Evolutionary conservation across 2,113 vertebrate species (phyloP).

Genomic region (Pimephales promelas): DNA sequence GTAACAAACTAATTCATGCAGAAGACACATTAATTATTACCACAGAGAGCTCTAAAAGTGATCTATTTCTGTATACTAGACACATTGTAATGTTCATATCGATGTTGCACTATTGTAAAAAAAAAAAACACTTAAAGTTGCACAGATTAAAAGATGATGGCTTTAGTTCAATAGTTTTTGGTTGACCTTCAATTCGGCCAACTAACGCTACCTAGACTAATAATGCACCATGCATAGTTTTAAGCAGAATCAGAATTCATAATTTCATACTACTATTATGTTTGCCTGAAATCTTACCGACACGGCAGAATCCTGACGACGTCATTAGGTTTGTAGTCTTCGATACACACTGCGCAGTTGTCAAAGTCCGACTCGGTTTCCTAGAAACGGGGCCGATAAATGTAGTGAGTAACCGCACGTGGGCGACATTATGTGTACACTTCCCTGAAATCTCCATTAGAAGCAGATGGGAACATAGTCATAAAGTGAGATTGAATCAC

Average conservation of each 20-base stretch:
- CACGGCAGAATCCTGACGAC: constrained; percentile 94
- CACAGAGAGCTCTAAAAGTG: neutral
- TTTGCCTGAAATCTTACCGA: constrained; percentile 73
- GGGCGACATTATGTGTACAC: neutral
- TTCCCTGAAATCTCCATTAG: neutral
- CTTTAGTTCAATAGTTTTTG: neutral
- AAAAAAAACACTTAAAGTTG: neutral
- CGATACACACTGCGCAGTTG: constrained; percentile 98
- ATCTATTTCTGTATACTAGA: neutral
- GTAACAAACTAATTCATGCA: too few species aligned
- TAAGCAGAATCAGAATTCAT: neutral
- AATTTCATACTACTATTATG: neutral
- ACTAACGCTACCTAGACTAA: neutral
- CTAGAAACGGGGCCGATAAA: constrained; percentile 68
- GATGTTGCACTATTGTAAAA: neutral
- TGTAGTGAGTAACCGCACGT: neutral
- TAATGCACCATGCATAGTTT: neutral
- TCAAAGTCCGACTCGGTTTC: constrained; percentile 96
- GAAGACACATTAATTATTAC: too few species aligned
- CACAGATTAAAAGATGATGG: neutral
- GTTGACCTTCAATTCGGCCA: neutral
- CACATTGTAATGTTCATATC: neutral
- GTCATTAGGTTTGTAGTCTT: constrained; percentile 95
- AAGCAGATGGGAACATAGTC: constrained; percentile 9
- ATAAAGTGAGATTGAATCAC: constrained; percentile 6